Conservation (phyloP, 2,113 vertebrate species). For the Lipophrys pholis region DNA sequence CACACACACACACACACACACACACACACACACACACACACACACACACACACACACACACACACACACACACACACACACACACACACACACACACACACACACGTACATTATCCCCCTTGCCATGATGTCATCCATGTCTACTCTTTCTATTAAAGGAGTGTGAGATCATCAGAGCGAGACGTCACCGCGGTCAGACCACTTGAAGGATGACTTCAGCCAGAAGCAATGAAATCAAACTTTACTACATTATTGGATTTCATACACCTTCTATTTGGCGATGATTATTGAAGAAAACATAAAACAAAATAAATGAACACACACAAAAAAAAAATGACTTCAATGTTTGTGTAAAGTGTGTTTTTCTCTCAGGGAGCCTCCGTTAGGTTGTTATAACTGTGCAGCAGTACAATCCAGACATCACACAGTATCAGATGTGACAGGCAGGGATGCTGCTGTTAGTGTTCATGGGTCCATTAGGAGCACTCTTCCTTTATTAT, state of each 20-base stretch:
- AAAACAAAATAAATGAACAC: too few species aligned
- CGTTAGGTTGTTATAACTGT: constrained; percentile 12
- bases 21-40: neutral
- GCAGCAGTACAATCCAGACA: constrained; percentile 18
- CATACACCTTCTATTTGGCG: neutral
- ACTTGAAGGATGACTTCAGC: constrained; percentile 23
- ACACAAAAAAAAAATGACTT: too few species aligned
- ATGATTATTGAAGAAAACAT: too few species aligned
- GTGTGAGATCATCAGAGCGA: constrained; percentile 69
- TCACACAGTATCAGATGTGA: constrained; percentile 57
- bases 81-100: constrained; percentile 29
- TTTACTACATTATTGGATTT: neutral
- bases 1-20: neutral
- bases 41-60: constrained; percentile 6
- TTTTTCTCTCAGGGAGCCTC: constrained; percentile 7
- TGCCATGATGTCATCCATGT: constrained; percentile 76
- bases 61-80: neutral
- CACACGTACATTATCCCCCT: constrained; percentile 30
- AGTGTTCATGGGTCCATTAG: constrained; percentile 61
- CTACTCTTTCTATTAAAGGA: constrained; percentile 54
- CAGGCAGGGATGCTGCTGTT: constrained; percentile 59
- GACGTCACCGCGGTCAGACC: constrained; percentile 58
- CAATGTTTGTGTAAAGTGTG: constrained; percentile 33
- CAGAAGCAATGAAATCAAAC: constrained; percentile 12
- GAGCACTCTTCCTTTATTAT: constrained; percentile 61